phyloP scores from a whole-genome alignment of 2,888 invertebrate genomes.

The Hedychridium roseum region DNA sequence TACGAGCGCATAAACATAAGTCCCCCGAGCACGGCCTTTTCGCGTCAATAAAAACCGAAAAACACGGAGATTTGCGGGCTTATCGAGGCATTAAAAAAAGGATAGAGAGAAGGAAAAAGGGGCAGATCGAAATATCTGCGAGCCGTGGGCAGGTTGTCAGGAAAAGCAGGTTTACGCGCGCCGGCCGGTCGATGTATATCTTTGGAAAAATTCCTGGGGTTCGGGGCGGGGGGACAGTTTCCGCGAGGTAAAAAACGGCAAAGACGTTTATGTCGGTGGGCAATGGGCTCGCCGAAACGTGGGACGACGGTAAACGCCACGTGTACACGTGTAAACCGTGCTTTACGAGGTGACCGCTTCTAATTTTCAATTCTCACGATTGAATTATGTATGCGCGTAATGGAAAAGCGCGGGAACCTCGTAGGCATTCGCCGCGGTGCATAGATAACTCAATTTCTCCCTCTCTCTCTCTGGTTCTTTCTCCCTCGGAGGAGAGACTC shows the following conservation, averaged over 20 bases:
- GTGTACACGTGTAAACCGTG: conserved; percentile 18
- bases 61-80: too few relatives aligned
- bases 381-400: conserved; percentile 24
- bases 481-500: too few relatives aligned
- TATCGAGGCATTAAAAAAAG: background rate
- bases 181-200: too few relatives aligned
- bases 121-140: background rate
- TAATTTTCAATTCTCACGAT: conserved; percentile 31
- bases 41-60: background rate
- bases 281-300: too few relatives aligned
- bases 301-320: conserved; percentile 4
- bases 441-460: conserved; percentile 23
- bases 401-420: conserved; percentile 20
- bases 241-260: too few relatives aligned
- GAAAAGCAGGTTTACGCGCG: too few relatives aligned
- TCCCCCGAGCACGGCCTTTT: background rate
- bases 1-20: background rate
- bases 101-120: background rate
- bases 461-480: background rate
- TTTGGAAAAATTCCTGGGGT: too few relatives aligned
- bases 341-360: conserved; percentile 21
- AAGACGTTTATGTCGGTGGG: too few relatives aligned
- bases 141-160: too few relatives aligned
- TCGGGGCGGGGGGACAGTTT: too few relatives aligned
- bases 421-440: conserved; percentile 13